Conservation (phyloP, 2,797 vertebrate genomes). For the Gymnodraco acuticeps region DNA sequence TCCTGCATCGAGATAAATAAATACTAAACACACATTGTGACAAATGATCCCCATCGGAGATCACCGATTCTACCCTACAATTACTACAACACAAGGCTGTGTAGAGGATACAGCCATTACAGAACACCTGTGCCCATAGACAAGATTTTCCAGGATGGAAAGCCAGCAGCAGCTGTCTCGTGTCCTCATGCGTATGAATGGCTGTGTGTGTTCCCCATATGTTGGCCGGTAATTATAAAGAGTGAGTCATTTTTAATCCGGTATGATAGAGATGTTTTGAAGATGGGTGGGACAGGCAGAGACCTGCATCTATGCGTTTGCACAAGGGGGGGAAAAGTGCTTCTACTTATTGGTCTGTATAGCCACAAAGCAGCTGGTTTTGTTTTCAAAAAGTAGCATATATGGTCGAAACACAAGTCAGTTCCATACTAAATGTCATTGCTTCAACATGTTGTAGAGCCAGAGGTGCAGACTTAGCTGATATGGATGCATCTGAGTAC, state of each 20-base stretch:
- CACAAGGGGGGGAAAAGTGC: neutral
- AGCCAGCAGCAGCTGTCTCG: conserved; percentile 65
- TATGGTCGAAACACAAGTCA: no score
- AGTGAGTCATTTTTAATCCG: conserved; percentile 38
- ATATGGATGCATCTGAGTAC: neutral
- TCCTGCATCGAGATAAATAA: neutral
- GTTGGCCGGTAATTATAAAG: conserved; percentile 59
- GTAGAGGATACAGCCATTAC: conserved; percentile 24
- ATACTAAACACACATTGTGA: neutral
- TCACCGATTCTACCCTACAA: conserved; percentile 40
- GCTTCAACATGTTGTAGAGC: neutral
- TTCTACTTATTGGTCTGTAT: neutral
- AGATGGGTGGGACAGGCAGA: conserved; percentile 38
- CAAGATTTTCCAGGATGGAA: conserved; percentile 38
- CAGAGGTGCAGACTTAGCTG: conserved; percentile 7
- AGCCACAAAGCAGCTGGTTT: neutral
- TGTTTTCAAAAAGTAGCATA: no score
- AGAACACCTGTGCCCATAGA: conserved; percentile 54
- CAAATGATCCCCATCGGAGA: conserved; percentile 28
- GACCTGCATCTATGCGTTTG: conserved; percentile 24
- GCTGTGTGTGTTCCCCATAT: conserved; percentile 51
- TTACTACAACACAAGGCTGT: conserved; percentile 36
- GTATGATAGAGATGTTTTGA: conserved; percentile 45
- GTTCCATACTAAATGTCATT: no score
- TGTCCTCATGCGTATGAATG: conserved; percentile 17